phyloP scores from a whole-genome alignment of 2,888 invertebrate genomes.

The Dryobotodes eremita region DNA sequence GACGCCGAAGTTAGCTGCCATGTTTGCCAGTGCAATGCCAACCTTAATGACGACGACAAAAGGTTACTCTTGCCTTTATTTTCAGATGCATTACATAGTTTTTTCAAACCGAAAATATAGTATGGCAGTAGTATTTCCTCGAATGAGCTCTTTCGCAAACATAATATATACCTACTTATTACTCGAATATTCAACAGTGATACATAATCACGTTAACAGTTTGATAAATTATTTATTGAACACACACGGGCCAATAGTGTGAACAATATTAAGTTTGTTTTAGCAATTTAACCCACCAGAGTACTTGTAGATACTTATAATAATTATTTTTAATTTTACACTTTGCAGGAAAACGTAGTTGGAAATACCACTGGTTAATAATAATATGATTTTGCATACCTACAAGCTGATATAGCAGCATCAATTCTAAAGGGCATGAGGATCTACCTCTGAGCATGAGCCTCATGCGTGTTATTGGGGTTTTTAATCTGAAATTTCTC shows the following conservation, averaged over 20 bases:
- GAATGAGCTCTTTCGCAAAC: neutral
- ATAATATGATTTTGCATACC: neutral
- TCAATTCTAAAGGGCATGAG: neutral
- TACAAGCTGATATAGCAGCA: neutral
- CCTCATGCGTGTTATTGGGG: no score
- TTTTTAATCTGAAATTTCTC: no score
- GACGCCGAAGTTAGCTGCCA: neutral
- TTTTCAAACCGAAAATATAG: neutral
- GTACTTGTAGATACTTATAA: slow-evolving; percentile 3
- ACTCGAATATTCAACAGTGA: slow-evolving; percentile 18
- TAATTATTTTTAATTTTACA: slow-evolving; percentile 35
- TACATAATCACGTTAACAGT: slow-evolving; percentile 11
- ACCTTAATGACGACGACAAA: neutral
- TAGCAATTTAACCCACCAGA: neutral
- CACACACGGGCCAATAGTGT: slow-evolving; percentile 1
- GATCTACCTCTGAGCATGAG: neutral
- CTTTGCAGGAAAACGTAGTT: slow-evolving; percentile 35
- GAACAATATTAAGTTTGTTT: slow-evolving; percentile 29
- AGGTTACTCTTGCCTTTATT: neutral
- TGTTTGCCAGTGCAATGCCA: neutral
- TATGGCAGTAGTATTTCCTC: neutral
- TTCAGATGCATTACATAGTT: neutral
- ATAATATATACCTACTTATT: neutral
- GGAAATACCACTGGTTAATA: slow-evolving; percentile 17
- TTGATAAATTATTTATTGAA: slow-evolving; percentile 29